phyloP scores from a whole-genome alignment of 2,888 invertebrate species.

The Agrilus cyanescens region DNA sequence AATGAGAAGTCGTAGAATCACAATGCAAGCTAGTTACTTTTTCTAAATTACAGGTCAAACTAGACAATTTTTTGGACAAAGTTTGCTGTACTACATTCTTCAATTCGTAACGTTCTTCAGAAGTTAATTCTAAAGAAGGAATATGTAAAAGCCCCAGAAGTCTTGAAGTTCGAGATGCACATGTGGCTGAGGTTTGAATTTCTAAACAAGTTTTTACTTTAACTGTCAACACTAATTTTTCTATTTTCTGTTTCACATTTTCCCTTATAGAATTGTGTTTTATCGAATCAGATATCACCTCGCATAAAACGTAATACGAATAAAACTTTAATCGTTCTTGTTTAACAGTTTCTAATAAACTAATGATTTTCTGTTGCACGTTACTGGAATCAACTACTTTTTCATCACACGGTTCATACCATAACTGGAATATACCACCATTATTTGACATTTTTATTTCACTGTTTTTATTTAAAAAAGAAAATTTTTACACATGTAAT shows the following conservation, averaged over 20 bases:
- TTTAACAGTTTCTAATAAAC: constrained; percentile 20
- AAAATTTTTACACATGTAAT: no score
- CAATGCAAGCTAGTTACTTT: no score
- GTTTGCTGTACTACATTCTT: constrained; percentile 24
- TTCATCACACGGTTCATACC: no score
- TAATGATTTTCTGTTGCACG: no score
- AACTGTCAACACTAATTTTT: constrained; percentile 20
- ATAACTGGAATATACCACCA: no score
- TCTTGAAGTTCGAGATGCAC: no score
- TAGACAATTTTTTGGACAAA: no score
- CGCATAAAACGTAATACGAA: constrained; percentile 22
- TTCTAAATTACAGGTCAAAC: no score
- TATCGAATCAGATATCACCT: constrained; percentile 20
- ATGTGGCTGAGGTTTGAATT: background rate
- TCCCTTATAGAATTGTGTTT: constrained; percentile 16
- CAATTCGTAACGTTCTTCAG: constrained; percentile 27
- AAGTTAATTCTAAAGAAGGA: constrained; percentile 24
- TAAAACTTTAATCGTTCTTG: constrained; percentile 21
- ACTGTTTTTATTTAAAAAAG: no score
- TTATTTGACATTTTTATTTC: no score
- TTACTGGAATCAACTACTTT: no score
- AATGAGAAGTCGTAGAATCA: no score
- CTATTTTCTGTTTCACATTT: constrained; percentile 21
- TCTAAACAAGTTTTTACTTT: constrained; percentile 7
- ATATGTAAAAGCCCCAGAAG: constrained; percentile 20